Evolutionary conservation across 2,888 invertebrate species (phyloP).

Genomic region (Drosophila sordidapex): DNA sequence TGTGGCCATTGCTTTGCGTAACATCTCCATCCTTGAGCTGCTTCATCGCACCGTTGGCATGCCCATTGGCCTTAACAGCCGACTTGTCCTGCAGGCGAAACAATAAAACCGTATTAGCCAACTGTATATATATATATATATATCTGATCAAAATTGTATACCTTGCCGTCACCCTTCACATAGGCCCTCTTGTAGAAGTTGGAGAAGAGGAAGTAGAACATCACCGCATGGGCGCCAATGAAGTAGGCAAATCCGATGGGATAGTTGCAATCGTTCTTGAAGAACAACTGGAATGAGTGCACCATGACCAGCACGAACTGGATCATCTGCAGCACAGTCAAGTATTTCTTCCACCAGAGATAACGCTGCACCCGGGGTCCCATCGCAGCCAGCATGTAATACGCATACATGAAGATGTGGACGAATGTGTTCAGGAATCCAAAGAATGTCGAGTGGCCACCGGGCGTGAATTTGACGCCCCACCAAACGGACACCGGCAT

Average conservation of each 20-base stretch:
- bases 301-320: constrained; percentile 95
- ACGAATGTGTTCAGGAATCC: constrained; percentile 97
- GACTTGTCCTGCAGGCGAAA: constrained; percentile 64
- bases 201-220: constrained; percentile 97
- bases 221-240: constrained; percentile 95
- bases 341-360: constrained; percentile 98
- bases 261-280: constrained; percentile 93
- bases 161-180: constrained; percentile 83
- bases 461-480: constrained; percentile 94
- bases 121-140: not conserved
- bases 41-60: constrained; percentile 72
- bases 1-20: constrained; percentile 62
- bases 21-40: constrained; percentile 61
- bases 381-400: constrained; percentile 95
- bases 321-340: constrained; percentile 96
- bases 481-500: constrained; percentile 98
- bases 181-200: constrained; percentile 95
- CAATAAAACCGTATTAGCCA: not conserved
- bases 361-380: constrained; percentile 94
- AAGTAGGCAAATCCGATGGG: constrained; percentile 95
- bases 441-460: constrained; percentile 97
- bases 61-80: constrained; percentile 77
- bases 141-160: constrained; percentile 14
- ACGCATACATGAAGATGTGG: constrained; percentile 97
- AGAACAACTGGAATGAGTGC: constrained; percentile 95